Base-by-base conservation (phyloP, 2,797 vertebrate genomes). In the Eulemur rubriventer region DNA sequence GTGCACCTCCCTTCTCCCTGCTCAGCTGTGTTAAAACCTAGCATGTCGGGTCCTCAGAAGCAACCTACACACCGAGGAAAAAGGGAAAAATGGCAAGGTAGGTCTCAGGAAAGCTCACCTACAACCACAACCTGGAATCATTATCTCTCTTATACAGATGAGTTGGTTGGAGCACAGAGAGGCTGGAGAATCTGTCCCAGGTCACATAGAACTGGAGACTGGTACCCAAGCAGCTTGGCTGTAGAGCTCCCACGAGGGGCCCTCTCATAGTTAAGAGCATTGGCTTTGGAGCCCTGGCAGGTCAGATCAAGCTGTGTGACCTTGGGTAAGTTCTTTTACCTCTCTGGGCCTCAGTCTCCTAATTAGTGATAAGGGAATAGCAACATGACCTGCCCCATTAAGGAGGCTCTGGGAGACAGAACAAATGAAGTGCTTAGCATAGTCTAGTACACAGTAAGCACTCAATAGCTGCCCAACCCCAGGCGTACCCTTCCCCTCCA, bases 51-150 rank as follows among this genome's bases (percentile, higher is more conserved):
- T 95, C 97, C 97, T 96, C 96, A 93, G 91, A 97, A 96, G 93
- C 87, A 97, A 86, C 89, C 89, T 90, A 76, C 16, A 52, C 41
- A 46, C 43, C 24, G 91, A 97, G 91, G 57, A 33, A 38, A 69
- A 91, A 83, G 57, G 96, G 94, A 96, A 87, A 92, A 73, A 97
- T 20, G 67, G 80, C 85, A 70, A 97, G 89, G 80, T 96, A 10
- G 72, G 33, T 96, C 98, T 97, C 84, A 76, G 96, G 95, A 97
- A 96, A 69, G 38, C 93, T 97, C 94, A 94, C 96, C 89, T n/a
- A 69, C 73, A 67, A 65, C 22, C 59, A 46, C 14, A 94, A 10
- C 11, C 67, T 26, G 65, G 17, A 52, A 43, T 65, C 41, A 14
- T 10, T 17, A n/a, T 28, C 9, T 79, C 30, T 61, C 30, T 41